Evolutionary conservation across 2,888 invertebrate species (phyloP).

Genomic region (Cactoblastis cactorum): DNA sequence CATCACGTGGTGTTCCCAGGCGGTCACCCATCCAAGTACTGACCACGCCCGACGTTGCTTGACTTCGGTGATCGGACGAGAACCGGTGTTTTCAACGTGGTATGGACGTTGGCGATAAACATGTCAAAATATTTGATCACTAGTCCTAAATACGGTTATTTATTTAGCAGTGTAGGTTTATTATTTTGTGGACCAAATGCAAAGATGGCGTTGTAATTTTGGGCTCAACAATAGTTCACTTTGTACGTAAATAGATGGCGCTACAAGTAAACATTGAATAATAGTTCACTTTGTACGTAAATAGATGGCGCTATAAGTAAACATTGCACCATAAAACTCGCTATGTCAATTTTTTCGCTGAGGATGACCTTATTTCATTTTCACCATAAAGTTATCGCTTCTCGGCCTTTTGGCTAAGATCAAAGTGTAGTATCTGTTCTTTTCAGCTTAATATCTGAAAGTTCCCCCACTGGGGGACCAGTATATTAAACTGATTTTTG

Average conservation of each 20-base stretch:
- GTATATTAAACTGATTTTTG: background rate
- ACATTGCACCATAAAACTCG: background rate
- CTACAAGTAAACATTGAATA: too few species aligned
- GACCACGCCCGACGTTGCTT: slow-evolving; percentile 61
- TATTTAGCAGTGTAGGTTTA: too few species aligned
- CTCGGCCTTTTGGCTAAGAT: background rate
- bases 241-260: background rate
- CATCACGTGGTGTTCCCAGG: slow-evolving; percentile 46
- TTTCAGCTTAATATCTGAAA: background rate
- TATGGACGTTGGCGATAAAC: slow-evolving; percentile 48
- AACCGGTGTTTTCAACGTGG: slow-evolving; percentile 64
- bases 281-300: background rate
- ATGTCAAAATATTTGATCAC: background rate
- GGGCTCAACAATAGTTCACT: background rate
- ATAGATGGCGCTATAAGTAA: background rate
- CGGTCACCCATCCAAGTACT: slow-evolving; percentile 62
- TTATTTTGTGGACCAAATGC: too few species aligned
- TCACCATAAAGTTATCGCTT: background rate
- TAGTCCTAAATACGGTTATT: too few species aligned
- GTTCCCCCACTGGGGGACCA: background rate
- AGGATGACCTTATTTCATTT: background rate
- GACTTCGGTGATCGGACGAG: slow-evolving; percentile 71
- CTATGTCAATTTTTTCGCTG: background rate
- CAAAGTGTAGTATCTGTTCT: background rate
- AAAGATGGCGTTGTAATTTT: too few species aligned